These are phyloP conservation scores for Engraulis encrasicolus DNA, from an alignment of 2,113 vertebrate species.

Conservation along the genomic window DNA sequence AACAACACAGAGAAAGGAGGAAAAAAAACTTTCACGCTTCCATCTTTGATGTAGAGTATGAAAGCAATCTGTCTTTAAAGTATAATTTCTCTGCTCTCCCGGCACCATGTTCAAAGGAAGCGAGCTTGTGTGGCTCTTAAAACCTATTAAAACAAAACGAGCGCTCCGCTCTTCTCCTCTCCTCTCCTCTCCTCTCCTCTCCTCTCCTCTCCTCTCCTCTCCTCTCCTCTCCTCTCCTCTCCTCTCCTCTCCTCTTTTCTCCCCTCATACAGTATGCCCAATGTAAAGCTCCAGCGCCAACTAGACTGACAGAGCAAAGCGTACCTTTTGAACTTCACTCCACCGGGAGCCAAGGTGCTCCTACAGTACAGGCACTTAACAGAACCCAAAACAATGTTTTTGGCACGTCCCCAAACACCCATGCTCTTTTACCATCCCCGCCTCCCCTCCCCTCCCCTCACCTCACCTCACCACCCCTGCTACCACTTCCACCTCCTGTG, in stretches of 20 bases:
- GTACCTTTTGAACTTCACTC: conserved; percentile 32
- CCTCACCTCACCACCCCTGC: not conserved
- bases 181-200: not conserved
- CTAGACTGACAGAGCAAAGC: not conserved
- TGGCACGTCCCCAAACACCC: conserved; percentile 22
- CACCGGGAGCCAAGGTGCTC: conserved; percentile 13
- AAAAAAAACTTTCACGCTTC: not conserved
- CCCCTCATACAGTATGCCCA: not conserved
- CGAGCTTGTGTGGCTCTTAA: conserved; percentile 19
- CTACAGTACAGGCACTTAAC: not conserved
- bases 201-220: not conserved
- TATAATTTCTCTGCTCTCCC: not conserved
- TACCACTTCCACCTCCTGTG: too few relatives aligned
- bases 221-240: not conserved
- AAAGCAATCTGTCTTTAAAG: conserved; percentile 25
- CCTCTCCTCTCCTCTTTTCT: not conserved
- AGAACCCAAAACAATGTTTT: conserved; percentile 7
- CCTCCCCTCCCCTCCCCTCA: not conserved
- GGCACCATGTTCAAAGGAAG: conserved; percentile 23
- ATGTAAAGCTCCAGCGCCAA: not conserved
- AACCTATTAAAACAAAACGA: conserved; percentile 30
- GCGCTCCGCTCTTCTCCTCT: not conserved
- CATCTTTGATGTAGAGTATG: conserved; percentile 26
- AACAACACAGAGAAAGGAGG: not conserved
- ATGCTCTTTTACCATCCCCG: not conserved